Evolutionary conservation across 2,888 invertebrate species (phyloP).

Genomic region (Spodoptera picta): DNA sequence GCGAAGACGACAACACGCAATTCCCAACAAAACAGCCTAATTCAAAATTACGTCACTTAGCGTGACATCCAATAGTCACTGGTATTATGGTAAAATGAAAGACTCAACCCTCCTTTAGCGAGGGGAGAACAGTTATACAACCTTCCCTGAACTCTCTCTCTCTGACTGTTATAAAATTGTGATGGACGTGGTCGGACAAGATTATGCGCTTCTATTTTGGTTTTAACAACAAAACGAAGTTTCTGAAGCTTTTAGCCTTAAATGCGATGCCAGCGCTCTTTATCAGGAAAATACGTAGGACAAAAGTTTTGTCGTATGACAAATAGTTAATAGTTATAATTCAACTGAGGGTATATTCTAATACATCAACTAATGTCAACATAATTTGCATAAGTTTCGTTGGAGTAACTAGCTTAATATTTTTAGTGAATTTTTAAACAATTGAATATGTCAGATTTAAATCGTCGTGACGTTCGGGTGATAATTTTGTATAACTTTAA

Average conservation of each 20-base stretch:
- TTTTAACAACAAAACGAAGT: constrained; percentile 18
- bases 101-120: constrained; percentile 21
- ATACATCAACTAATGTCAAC: no score
- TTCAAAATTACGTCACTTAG: constrained; percentile 45
- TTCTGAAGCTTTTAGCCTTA: constrained; percentile 17
- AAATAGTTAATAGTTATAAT: no score
- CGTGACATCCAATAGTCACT: constrained; percentile 50
- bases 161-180: constrained; percentile 27
- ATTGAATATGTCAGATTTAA: no score
- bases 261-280: constrained; percentile 1
- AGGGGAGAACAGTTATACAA: constrained; percentile 27
- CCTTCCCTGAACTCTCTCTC: constrained; percentile 11
- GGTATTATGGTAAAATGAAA: constrained; percentile 45
- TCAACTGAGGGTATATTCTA: no score
- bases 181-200: constrained; percentile 11
- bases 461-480: no score
- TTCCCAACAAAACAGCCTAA: constrained; percentile 35
- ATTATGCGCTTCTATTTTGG: constrained; percentile 10
- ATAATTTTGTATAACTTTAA: no score
- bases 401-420: no score
- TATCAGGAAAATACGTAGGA: no score
- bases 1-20: constrained; percentile 35
- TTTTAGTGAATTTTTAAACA: no score
- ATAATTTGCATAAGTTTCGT: no score
- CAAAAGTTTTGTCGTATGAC: no score